Base-by-base conservation (phyloP, 2,888 invertebrate species). In the Meloe dianella region DNA sequence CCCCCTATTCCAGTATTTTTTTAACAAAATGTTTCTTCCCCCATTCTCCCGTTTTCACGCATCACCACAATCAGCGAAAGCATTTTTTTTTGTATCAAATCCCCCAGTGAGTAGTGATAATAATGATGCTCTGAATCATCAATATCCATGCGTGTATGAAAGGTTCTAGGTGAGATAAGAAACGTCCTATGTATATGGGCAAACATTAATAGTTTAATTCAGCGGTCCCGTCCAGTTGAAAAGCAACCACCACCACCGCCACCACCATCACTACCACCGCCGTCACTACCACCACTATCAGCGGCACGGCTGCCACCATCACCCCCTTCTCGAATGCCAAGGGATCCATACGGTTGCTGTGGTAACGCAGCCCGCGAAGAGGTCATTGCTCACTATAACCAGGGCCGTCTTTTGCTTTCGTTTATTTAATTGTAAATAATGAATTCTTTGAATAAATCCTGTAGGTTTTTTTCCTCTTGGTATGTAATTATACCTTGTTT, bases 181-280 rank as follows among this genome's bases (percentile, higher is more conserved):
- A 75, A 10, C 9, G 20, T 10, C 8, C 20, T 47, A 22, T 41
- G 17, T 47, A 47, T 47, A 47, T 47, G 47, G 61, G 59, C 65
- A 65, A 71, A 73, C 74, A 77, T 76, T 78, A 78, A 77, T 78
- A 78, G 77, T 76, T 77, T 78, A 77, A 78, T 78, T 77, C 75
- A 74, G 69, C 71, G 71, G 69, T 69, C 73, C 64, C 67, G 73
- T 74, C 75, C 76, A 73, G 73, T 47, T 47, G 47, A 47, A 47
- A 47, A 20, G 20, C 47, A 47, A 47, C 47, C 47, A 47, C 47
- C 47, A 47, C 47, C 2, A 20, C 76, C 67, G 69, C 65, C 67
- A 69, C 69, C 70, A n/a, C n/a, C 70, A 65, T 10, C 61, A 38
- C 68, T 47, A 61, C 27, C n/a, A 30, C 35, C 35, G 14, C 14